phyloP scores from a whole-genome alignment of 2,797 vertebrate species.

The Vultur gryphus region DNA sequence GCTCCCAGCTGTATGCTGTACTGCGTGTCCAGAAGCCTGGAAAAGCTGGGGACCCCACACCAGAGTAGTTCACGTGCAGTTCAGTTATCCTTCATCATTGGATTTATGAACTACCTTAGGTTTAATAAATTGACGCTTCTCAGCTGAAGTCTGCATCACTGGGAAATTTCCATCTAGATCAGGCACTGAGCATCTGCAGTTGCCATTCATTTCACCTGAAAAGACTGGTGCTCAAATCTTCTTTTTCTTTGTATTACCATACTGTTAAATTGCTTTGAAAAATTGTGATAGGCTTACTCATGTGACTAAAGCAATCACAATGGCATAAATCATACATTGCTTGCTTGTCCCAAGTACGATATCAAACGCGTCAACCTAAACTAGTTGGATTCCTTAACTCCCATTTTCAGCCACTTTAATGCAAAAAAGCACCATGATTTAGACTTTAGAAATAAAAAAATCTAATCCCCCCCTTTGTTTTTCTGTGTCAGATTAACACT shows the following conservation, averaged over 20 bases:
- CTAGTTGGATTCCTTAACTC: background rate
- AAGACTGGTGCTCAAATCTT: background rate
- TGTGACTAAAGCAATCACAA: background rate
- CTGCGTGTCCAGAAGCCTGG: background rate
- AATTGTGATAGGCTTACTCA: background rate
- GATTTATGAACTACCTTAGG: background rate
- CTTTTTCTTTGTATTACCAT: background rate
- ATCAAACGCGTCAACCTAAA: background rate
- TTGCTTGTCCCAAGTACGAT: background rate
- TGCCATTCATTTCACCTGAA: background rate
- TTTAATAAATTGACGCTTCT: background rate
- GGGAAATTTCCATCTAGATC: background rate
- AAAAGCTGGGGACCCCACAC: background rate
- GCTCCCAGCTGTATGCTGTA: background rate
- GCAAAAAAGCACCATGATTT: background rate
- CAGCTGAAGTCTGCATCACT: background rate
- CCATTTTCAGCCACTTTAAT: background rate
- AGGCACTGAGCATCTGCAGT: background rate
- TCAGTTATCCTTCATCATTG: background rate
- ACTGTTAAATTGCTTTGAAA: background rate
- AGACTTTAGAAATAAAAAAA: background rate
- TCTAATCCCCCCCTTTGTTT: background rate
- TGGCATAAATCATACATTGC: background rate
- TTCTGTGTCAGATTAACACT: background rate
- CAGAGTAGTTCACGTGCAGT: background rate